Percentiles rank a stretch among this genome's conserved stretches.
Evolutionary conservation across 1,140 invertebrate species (phyloP).

Genomic region (Drosophila azteca): DNA sequence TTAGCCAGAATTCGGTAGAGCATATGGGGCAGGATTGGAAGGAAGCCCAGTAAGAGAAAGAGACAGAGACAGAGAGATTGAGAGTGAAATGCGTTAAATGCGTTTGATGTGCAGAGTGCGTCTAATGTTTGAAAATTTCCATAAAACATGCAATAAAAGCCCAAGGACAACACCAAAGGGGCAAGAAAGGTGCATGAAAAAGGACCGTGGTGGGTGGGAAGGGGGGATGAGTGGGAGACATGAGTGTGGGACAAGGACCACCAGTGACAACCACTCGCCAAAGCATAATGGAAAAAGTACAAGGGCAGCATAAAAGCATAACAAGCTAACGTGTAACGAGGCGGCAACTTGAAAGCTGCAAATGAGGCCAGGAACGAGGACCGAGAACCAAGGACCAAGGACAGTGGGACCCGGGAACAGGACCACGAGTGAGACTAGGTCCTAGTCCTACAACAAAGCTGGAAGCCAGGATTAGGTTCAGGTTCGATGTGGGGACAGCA

Average conservation of each 20-base stretch:
- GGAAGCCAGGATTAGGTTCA: conserved; percentile 32
- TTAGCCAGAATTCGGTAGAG: not conserved
- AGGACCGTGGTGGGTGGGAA: not conserved
- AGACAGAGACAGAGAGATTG: conserved; percentile 11
- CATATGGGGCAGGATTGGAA: not conserved
- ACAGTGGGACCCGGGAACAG: not conserved
- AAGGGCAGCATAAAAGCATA: conserved; percentile 71
- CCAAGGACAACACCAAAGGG: conserved; percentile 46
- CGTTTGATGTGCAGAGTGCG: conserved; percentile 75
- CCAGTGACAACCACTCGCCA: conserved; percentile 32
- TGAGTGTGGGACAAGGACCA: not conserved
- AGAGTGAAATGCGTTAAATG: conserved; percentile 65
- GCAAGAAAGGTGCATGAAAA: conserved; percentile 8
- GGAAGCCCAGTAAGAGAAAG: not conserved
- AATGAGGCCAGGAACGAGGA: conserved; percentile 59
- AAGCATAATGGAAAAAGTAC: conserved; percentile 70
- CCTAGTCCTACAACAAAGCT: conserved; percentile 19
- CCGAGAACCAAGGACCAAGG: too few species aligned
- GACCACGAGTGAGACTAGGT: conserved; percentile 6
- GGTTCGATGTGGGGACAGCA: not conserved
- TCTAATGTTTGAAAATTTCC: conserved; percentile 78
- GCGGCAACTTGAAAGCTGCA: conserved; percentile 59
- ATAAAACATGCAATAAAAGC: conserved; percentile 82
- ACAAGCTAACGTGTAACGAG: conserved; percentile 73
- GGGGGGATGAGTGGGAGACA: not conserved